These are phyloP conservation scores for Pseudachorutes palmiensis DNA, from an alignment of 1,140 invertebrate species.

Conservation along the genomic window DNA sequence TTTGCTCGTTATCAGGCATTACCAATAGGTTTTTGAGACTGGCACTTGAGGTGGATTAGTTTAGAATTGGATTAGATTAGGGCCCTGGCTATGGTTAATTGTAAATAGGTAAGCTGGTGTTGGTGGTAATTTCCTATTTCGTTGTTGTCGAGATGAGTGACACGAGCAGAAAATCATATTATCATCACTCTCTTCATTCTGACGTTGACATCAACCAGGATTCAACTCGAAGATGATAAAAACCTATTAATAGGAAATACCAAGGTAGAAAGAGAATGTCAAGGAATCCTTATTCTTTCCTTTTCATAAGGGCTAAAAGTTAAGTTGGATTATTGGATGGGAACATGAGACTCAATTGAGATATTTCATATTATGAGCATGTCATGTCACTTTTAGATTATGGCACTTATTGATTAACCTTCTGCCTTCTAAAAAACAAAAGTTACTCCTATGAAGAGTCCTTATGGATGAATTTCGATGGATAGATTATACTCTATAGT, in stretches of 20 bases:
- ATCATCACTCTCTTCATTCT: not conserved
- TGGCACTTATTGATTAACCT: not conserved
- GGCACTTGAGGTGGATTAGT: not conserved
- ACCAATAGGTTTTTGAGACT: not conserved
- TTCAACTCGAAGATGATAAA: not conserved
- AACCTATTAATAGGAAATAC: not conserved
- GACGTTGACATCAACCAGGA: not conserved
- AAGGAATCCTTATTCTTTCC: no score
- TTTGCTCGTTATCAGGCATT: constrained; percentile 9
- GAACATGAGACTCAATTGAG: constrained; percentile 1
- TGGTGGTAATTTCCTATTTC: not conserved
- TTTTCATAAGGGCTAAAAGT: not conserved
- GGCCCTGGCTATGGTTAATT: no score
- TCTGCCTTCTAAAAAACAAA: not conserved
- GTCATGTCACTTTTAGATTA: constrained; percentile 2
- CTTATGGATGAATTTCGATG: not conserved
- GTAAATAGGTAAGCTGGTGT: not conserved
- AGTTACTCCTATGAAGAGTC: not conserved
- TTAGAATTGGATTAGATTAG: no score
- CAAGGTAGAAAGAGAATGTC: not conserved
- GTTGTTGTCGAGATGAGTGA: no score
- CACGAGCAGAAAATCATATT: not conserved
- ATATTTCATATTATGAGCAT: not conserved
- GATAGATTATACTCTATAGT: no score
- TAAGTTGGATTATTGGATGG: not conserved